Conservation (phyloP, 2,797 vertebrate genomes). For the Gambelia wislizenii region DNA sequence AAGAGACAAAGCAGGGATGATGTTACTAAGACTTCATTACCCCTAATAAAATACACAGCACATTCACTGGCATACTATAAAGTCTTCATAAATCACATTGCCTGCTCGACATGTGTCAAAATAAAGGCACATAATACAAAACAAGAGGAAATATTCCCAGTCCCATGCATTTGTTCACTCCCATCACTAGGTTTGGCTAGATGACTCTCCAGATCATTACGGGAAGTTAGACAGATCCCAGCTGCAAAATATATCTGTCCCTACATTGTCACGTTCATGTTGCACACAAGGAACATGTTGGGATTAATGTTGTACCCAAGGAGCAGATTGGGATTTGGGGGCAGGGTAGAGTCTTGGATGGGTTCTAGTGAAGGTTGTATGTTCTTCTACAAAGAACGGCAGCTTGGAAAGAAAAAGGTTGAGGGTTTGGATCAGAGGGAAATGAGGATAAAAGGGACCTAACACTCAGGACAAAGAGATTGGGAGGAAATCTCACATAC, state of each 20-base stretch:
- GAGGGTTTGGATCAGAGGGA: not conserved
- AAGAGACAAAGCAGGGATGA: slow-evolving; percentile 58
- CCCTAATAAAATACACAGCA: slow-evolving; percentile 73
- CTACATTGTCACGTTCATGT: not conserved
- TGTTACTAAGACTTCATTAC: slow-evolving; percentile 74
- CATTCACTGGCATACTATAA: slow-evolving; percentile 74
- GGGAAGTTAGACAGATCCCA: slow-evolving; percentile 69
- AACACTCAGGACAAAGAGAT: not conserved
- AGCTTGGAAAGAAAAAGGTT: not conserved
- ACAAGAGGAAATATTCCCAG: slow-evolving; percentile 65
- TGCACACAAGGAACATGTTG: not conserved
- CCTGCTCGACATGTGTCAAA: slow-evolving; percentile 75
- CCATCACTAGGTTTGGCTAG: slow-evolving; percentile 64
- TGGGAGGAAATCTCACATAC: not conserved
- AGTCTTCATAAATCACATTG: slow-evolving; percentile 79
- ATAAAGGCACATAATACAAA: slow-evolving; percentile 71
- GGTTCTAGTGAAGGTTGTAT: no score
- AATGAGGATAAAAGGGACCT: not conserved
- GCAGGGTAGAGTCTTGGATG: no score
- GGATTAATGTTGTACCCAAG: not conserved
- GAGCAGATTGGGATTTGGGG: not conserved
- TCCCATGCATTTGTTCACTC: slow-evolving; percentile 67
- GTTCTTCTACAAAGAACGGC: no score
- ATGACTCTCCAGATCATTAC: slow-evolving; percentile 66
- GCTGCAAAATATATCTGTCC: slow-evolving; percentile 28